Base-by-base conservation (phyloP, 2,888 invertebrate genomes). In the Podotricha telesiphe region DNA sequence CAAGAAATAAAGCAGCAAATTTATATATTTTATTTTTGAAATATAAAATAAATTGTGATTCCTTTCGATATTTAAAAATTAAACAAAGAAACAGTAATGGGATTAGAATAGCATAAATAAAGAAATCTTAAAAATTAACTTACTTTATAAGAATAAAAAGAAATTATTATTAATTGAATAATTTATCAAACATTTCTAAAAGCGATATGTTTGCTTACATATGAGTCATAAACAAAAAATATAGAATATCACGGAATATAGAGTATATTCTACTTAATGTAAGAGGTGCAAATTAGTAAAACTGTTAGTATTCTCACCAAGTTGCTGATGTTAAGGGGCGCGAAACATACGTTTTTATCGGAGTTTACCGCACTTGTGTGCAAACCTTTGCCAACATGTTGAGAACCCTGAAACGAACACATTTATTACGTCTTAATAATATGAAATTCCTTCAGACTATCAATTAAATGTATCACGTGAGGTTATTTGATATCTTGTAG, bases 231-330 rank as follows among this genome's bases (percentile, higher is more conserved):
- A 42, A 42, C 13, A 42, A 42, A 7, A 50, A 50, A 22, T 50
- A 48, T 40, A 17, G 11, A 42, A n/a, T 22, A 13, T 0, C n/a
- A n/a, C n/a, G n/a, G n/a, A n/a, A n/a, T n/a, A n/a, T n/a, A n/a
- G n/a, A n/a, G n/a, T 58, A 42, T 22, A n/a, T 67, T 74, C 77
- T 80, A 78, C 78, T 82, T 79, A 81, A 76, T 77, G 59, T 45
- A 55, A 51, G 48, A 67, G 70, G 70, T 68, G 74, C 75, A 72
- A 77, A 75, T 91, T 91, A 91, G 89, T 91, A 80, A 66, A 75
- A 75, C 77, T 80, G 91, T 93, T 93, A 93, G 90, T 88, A 79
- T 82, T 86, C 93, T 93, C 93, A 93, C 93, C 93, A 91, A 76
- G 83, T 87, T 85, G 80, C 86, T 86, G 75, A 86, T 83, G 63